Conservation (phyloP, 1,140 invertebrate species). For the Spodoptera frugiperda region DNA sequence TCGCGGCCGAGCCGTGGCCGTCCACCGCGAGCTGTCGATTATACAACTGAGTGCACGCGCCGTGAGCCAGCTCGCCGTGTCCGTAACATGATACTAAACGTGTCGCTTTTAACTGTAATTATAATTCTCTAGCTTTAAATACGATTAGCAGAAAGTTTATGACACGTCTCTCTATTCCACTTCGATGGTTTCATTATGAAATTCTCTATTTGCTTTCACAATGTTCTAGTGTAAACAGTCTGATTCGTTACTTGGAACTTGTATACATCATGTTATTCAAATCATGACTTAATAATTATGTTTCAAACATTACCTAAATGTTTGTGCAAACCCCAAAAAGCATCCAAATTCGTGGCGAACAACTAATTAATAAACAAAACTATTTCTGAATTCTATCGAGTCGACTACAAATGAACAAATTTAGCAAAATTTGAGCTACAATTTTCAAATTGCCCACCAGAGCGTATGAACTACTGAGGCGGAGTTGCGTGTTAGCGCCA, state of each 20-base stretch:
- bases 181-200: conserved; percentile 9
- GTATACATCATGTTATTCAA: no score
- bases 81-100: conserved; percentile 51
- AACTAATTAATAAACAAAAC: conserved; percentile 33
- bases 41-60: conserved; percentile 73
- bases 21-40: conserved; percentile 75
- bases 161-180: conserved; percentile 27
- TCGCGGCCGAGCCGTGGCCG: conserved; percentile 62
- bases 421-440: conserved; percentile 63
- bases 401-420: conserved; percentile 53
- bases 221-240: neutral
- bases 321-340: neutral
- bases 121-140: conserved; percentile 42
- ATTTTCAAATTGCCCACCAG: conserved; percentile 71
- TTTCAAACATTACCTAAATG: neutral
- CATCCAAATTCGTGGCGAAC: neutral
- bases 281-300: neutral
- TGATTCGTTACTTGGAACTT: no score
- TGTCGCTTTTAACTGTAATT: conserved; percentile 56
- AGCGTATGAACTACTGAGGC: conserved; percentile 73
- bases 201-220: conserved; percentile 19
- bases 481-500: conserved; percentile 72
- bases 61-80: conserved; percentile 61
- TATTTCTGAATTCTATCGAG: conserved; percentile 29
- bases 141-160: conserved; percentile 36